Evolutionary conservation across 2,888 invertebrate genomes (phyloP), one percentile per base, ranked within the genome.

Genomic region (Zele albiditarsus): DNA sequence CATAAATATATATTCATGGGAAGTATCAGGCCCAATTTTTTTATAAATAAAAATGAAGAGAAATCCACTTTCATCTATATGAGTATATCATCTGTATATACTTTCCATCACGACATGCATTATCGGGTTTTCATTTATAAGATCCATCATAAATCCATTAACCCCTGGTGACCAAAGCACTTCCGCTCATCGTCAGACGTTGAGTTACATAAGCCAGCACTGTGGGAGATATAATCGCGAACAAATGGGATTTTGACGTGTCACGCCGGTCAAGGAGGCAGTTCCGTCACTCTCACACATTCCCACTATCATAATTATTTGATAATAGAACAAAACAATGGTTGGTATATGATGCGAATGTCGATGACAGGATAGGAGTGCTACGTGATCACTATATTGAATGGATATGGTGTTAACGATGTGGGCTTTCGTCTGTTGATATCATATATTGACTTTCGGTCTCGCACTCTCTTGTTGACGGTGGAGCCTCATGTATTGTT

Each of bases 281-380:
- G 23, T 6, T 8, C 8, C 53, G n/a, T 53, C 53, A n/a, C 8
- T 53, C 53, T 57, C 57, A 28, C 68, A 27, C 25, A 20, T 33
- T 58, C 20, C 28, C 68, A 28, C 4, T 42, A 25, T 57, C 58
- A 66, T 58, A 53, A 68, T 68, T 49, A 14, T 28, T 63, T n/a
- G 27, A 28, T 20, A 28, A 62, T 60, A 38, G 25, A 46, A 65
- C 67, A 73, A 73, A 73, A 73, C 73, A 73, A 73, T 73, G 46
- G 53, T 58, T 53, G 65, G 57, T 25, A 25, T 49, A 58, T 27
- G 53, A 53, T 28, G 66, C 20, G 49, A 58, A 73, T 73, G 73
- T 73, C 65, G 31, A 66, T 73, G 58, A 67, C 73, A 73, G 73
- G 42, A 67, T 66, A 73, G 73, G 58, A 71, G 60, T 62, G 42